Evolutionary conservation across 2,797 vertebrate species (phyloP).

Genomic region (Echeneis naucrates): DNA sequence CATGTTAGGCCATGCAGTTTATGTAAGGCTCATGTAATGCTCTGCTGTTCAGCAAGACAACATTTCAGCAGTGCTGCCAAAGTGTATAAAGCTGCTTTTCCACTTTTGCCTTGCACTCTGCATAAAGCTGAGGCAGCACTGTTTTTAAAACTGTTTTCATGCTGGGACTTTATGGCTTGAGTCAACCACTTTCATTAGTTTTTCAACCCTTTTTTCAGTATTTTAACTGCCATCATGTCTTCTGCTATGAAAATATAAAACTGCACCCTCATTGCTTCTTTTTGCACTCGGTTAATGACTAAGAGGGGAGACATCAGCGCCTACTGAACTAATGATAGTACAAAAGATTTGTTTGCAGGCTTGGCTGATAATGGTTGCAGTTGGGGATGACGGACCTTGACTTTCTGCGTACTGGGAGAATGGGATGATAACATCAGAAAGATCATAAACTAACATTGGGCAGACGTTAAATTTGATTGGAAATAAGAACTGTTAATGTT

Average conservation of each 20-base stretch:
- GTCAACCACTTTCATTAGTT: background rate
- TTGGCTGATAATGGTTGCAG: background rate
- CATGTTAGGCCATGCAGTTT: background rate
- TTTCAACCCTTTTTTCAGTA: background rate
- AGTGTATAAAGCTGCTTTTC: background rate
- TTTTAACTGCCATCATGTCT: background rate
- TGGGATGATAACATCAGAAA: background rate
- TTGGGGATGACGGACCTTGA: background rate
- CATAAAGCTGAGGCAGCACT: background rate
- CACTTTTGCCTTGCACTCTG: background rate
- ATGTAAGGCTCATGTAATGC: background rate
- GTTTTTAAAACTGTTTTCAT: background rate
- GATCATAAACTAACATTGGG: background rate
- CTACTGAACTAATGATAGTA: background rate
- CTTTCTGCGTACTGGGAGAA: background rate
- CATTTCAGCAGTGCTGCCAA: background rate
- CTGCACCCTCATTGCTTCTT: background rate
- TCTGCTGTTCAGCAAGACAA: background rate
- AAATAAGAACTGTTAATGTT: too few species aligned
- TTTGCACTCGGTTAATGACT: background rate
- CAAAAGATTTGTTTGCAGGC: background rate
- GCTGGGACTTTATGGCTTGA: background rate
- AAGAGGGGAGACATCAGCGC: background rate
- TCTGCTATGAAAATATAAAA: background rate
- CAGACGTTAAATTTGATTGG: background rate